These are phyloP conservation scores for Cichladusa arquata DNA, from an alignment of 2,113 vertebrate species.

Conservation along the genomic window DNA sequence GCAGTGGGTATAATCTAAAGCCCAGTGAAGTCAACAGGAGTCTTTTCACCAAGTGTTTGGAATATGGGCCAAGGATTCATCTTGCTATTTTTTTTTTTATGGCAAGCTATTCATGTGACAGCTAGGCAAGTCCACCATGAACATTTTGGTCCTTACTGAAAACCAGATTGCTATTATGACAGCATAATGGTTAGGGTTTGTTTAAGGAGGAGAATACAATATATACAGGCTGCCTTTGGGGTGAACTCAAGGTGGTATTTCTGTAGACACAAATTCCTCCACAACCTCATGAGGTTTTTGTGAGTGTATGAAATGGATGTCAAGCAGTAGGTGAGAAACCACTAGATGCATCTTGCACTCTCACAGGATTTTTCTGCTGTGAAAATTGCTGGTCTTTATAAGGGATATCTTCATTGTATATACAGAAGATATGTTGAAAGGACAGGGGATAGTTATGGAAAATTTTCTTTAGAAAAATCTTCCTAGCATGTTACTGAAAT, in stretches of 20 bases:
- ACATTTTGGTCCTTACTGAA: background rate
- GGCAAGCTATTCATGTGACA: background rate
- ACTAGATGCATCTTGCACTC: background rate
- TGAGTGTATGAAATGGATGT: background rate
- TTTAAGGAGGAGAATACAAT: background rate
- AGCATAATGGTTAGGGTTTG: background rate
- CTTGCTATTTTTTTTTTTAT: background rate
- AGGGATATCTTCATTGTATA: background rate
- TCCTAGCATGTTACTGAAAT: background rate
- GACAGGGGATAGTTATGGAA: background rate
- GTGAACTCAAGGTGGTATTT: background rate
- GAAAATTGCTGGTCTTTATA: background rate
- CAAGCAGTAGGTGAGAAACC: background rate
- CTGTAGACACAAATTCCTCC: background rate
- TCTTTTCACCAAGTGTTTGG: background rate
- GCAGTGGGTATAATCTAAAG: background rate
- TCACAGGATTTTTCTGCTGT: background rate
- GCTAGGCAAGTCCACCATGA: background rate
- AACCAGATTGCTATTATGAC: background rate
- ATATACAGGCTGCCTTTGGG: background rate
- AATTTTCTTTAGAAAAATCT: background rate
- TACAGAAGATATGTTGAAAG: background rate
- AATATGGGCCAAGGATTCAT: background rate
- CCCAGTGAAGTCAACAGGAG: slow-evolving; percentile 16
- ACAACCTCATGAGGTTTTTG: background rate